Conservation (phyloP, 2,113 vertebrate species). For the Ammodytes marinus region DNA sequence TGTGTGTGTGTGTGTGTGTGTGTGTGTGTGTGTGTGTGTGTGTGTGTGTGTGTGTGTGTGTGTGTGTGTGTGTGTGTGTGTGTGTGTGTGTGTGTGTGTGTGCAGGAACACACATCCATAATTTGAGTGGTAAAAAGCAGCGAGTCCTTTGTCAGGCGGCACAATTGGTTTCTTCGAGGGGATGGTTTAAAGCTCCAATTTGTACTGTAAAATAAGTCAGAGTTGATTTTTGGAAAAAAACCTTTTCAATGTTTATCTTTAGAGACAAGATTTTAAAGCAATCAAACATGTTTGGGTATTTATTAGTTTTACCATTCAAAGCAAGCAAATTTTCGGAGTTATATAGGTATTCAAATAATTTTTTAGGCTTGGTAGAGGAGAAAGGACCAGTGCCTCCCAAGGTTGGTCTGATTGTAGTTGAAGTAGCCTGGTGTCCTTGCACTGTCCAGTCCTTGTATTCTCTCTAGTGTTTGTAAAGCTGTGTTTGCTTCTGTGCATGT, state of each 20-base stretch:
- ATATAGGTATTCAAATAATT: constrained; percentile 78
- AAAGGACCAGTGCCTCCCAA: constrained; percentile 78
- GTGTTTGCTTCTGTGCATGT: constrained; percentile 5
- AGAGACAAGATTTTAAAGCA: constrained; percentile 59
- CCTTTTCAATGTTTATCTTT: constrained; percentile 67
- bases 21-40: not conserved
- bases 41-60: not conserved
- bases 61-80: not conserved
- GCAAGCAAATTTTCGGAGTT: constrained; percentile 60
- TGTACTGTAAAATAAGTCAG: constrained; percentile 51
- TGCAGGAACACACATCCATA: not conserved
- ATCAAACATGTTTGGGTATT: constrained; percentile 73
- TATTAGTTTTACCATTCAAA: constrained; percentile 69
- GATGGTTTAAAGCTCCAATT: constrained; percentile 47
- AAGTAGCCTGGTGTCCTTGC: constrained; percentile 79
- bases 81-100: not conserved
- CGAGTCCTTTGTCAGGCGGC: constrained; percentile 37
- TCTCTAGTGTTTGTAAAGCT: constrained; percentile 69
- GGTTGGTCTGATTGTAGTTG: constrained; percentile 74
- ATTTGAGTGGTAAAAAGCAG: constrained; percentile 40
- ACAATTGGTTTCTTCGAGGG: constrained; percentile 28
- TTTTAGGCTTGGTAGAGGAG: constrained; percentile 69
- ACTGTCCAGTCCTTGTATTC: constrained; percentile 74
- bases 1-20: not conserved
- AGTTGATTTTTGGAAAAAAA: constrained; percentile 14